Evolutionary conservation across 2,797 vertebrate genomes (phyloP), one percentile per base, ranked within the genome.

Genomic region (Tinamus major): DNA sequence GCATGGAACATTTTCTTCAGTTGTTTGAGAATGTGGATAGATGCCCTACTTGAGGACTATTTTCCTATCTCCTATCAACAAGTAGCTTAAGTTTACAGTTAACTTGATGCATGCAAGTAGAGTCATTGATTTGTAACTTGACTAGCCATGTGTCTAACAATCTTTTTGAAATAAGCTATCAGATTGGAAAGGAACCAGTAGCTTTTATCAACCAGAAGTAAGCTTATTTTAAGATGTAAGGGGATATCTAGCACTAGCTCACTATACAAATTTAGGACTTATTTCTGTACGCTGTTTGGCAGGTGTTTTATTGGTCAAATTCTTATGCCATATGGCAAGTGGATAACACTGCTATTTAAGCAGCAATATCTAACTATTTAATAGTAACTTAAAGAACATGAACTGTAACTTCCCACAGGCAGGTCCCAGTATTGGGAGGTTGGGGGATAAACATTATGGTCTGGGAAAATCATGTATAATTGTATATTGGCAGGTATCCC

Each of bases 1-100:
- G 55, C 42, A n/a, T 17, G 72, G 86, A 77, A 93, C 89, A 63
- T 61, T 85, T 95, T 81, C 82, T 95, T 69, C 26, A 0, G 74
- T 77, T 83, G 72, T 65, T 85, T 93, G 81, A 93, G 87, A 83
- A 53, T 56, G 35, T 87, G 81, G 85, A 80, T 23, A 24, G 29
- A 33, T 92, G 89, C 86, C 87, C 83, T 21, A 9, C 51, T 78
- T 18, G 9, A 79, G 79, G 68, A 70, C 53, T 64, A 29, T 87
- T 87, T 91, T 87, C 68, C 9, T 86, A 49, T 37, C 51, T 83
- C 21, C 23, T 64, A 69, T 92, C 92, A 89, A 20, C 55, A 63
- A 5, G n/a, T 71, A 62, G 82, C 67, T 89, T 29, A 56, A 77
- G 26, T 68, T 94, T 68, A 20, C 56, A 61, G 10, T 76, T 82